phyloP scores from a whole-genome alignment of 2,888 invertebrate genomes.

The Zeuzera pyrina region DNA sequence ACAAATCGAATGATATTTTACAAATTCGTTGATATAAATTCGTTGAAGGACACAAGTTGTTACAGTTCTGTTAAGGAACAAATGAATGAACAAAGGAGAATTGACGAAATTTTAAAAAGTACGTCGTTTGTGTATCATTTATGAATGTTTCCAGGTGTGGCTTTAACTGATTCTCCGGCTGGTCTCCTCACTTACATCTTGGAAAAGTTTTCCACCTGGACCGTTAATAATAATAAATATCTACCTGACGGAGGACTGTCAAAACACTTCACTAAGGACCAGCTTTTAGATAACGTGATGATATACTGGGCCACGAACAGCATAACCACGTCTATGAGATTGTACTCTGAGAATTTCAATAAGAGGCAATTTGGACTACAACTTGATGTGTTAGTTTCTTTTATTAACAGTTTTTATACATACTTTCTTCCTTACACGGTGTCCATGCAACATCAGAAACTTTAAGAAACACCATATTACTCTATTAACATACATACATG shows the following conservation, averaged over 20 bases:
- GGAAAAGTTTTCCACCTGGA: constrained; percentile 88
- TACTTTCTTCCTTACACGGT: no score
- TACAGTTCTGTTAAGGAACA: no score
- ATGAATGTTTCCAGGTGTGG: constrained; percentile 74
- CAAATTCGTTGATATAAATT: no score
- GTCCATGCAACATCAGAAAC: background rate
- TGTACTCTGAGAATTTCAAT: constrained; percentile 79
- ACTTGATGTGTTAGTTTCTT: constrained; percentile 4
- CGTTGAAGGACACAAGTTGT: no score
- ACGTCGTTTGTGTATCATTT: no score
- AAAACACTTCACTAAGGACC: constrained; percentile 76
- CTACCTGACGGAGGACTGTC: constrained; percentile 78
- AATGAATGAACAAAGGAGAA: no score
- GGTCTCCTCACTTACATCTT: constrained; percentile 87
- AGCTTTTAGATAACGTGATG: constrained; percentile 86
- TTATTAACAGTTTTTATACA: no score
- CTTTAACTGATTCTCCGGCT: constrained; percentile 80
- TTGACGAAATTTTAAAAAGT: no score
- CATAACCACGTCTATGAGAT: constrained; percentile 81
- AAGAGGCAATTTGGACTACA: constrained; percentile 16
- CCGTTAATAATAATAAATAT: constrained; percentile 48
- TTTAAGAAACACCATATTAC: background rate
- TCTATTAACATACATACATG: background rate
- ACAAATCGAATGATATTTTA: no score
- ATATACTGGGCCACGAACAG: constrained; percentile 85